Base-by-base conservation (phyloP, 2,888 invertebrate genomes). In the Caenorhabditis sp. region DNA sequence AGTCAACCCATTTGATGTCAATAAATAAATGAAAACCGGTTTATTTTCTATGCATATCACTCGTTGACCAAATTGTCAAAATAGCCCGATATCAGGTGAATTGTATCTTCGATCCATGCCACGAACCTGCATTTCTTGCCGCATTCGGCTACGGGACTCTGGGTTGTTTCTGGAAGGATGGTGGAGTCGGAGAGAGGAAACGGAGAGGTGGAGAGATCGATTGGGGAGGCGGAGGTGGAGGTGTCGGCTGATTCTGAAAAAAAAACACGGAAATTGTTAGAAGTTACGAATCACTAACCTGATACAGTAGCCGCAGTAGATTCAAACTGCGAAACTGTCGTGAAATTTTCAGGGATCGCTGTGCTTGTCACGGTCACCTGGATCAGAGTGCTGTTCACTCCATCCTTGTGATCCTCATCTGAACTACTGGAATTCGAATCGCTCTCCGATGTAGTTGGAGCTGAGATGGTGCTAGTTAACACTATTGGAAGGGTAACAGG, bases 81-180 rank as follows among this genome's bases (percentile, higher is more conserved):
- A 80, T 72, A 80, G 24, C 67, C 56, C 32, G 67, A 47, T 37
- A 76, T 55, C 5, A 37, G 65, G 61, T 76, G 64, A 67, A 76
- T 71, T 47, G 76, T 71, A 35, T 60, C 61, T 71, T 72, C 50
- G 37, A 81, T 81, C 81, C 81, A 81, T 37, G 40, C 61, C 65
- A 81, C 81, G 81, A 81, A 81, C 81, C 81, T 81, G 76, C 81
- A 81, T 32, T 76, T 81, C 70, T 76, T 67, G 35, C 60, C 61
- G 58, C 81, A 81, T 55, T 81, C 68, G 13, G 24, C 61, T 15
- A 53, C 47, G 56, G 77, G 55, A 18, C 28, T 47, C 1, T 50
- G 2, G 13, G 78, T 51, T 40, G 71, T 5, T 15, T 37, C 58
- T 3, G 56, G 55, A 18, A 5, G 61, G 67, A 11, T 68, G 40